Conservation (phyloP, 2,797 vertebrate species). For the Coccyzus lansbergi region DNA sequence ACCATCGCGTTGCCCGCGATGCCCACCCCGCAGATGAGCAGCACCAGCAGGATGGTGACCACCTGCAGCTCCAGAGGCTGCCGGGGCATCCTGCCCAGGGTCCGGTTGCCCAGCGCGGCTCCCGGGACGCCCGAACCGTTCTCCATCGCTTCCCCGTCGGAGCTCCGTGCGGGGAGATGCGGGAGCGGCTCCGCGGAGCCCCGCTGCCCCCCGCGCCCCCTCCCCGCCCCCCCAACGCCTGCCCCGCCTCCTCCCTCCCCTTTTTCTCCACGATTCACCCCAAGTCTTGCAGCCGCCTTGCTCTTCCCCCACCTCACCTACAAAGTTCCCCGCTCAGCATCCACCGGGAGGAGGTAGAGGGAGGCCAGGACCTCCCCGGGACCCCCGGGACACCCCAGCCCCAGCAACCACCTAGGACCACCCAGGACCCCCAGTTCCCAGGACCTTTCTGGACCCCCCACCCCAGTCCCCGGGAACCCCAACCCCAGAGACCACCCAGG, state of each 20-base stretch:
- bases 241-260: neutral
- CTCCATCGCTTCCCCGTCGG: constrained; percentile 43
- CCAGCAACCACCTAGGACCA: neutral
- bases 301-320: neutral
- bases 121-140: constrained; percentile 44
- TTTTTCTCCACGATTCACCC: neutral
- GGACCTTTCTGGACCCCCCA: too few species aligned
- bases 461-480: too few species aligned
- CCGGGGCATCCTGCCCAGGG: constrained; percentile 78
- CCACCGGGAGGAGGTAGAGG: too few species aligned
- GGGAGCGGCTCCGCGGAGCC: neutral
- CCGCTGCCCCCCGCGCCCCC: neutral
- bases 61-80: constrained; percentile 83
- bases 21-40: constrained; percentile 86
- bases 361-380: neutral
- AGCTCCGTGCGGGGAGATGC: neutral
- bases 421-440: neutral
- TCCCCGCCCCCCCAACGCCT: neutral
- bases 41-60: constrained; percentile 83
- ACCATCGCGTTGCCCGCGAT: constrained; percentile 88
- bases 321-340: neutral
- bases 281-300: neutral
- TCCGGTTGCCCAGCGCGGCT: neutral
- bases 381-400: neutral
- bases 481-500: neutral